Evolutionary conservation across 2,888 invertebrate genomes (phyloP).

Genomic region (Ceriagrion tenellum): DNA sequence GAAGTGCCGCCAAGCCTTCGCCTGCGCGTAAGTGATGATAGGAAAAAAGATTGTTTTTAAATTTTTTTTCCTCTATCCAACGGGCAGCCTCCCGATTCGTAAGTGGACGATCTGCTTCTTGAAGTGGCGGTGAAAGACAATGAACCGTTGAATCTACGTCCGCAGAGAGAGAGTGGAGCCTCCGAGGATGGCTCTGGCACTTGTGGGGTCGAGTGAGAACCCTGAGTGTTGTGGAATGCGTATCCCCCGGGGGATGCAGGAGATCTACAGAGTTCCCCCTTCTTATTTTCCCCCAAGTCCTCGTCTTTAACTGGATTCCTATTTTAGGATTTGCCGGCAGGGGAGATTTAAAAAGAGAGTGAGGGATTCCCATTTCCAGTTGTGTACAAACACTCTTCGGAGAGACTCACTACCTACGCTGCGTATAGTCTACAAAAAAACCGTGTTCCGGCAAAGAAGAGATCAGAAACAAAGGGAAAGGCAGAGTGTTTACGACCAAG

Average conservation of each 20-base stretch:
- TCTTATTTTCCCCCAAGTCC: background rate
- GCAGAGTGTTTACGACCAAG: no score
- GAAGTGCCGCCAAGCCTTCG: background rate
- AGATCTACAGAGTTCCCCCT: background rate
- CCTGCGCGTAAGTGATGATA: background rate
- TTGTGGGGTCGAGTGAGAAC: slow-evolving; percentile 17
- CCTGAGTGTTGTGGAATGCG: background rate
- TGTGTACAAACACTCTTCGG: slow-evolving; percentile 24
- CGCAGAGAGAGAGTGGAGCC: background rate
- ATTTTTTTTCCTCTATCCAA: background rate
- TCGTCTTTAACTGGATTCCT: background rate
- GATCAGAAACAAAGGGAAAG: background rate
- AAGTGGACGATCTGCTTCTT: background rate
- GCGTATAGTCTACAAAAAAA: background rate
- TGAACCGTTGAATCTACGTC: background rate
- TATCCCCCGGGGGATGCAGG: background rate
- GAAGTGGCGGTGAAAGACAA: background rate
- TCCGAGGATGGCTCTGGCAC: background rate
- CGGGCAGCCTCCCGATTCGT: background rate
- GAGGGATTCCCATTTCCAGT: background rate
- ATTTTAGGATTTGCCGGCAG: background rate
- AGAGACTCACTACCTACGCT: background rate
- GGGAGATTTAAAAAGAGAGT: slow-evolving; percentile 4
- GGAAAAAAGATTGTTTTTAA: background rate
- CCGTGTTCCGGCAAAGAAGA: background rate